These are phyloP conservation scores for Microcebus griseorufus DNA, from an alignment of 2,113 vertebrate genomes.

Conservation along the genomic window DNA sequence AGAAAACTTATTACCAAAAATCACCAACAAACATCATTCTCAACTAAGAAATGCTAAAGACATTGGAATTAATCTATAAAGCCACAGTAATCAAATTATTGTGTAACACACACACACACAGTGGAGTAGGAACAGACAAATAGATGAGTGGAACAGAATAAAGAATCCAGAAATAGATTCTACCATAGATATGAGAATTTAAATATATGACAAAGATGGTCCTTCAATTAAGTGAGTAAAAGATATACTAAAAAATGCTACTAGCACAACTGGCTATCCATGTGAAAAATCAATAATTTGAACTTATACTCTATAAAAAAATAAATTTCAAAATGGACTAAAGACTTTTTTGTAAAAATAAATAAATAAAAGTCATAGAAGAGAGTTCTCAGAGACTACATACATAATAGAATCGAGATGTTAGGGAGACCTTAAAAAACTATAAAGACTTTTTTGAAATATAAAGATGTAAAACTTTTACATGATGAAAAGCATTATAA, in stretches of 20 bases:
- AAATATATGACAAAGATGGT: neutral
- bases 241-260: neutral
- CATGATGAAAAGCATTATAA: neutral
- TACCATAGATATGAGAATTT: neutral
- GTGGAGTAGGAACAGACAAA: neutral
- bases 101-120: neutral
- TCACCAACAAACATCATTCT: neutral
- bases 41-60: neutral
- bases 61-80: neutral
- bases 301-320: neutral
- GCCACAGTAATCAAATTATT: neutral
- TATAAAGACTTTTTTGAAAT: neutral
- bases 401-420: neutral
- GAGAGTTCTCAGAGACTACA: neutral
- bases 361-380: neutral
- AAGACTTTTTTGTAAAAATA: neutral
- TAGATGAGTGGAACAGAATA: neutral
- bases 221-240: neutral
- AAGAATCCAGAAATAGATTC: neutral
- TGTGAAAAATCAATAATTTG: neutral
- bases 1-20: neutral
- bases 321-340: neutral
- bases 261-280: neutral
- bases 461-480: neutral
- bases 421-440: neutral